Conservation (phyloP, 2,113 vertebrate species). For the Aphelocoma coerulescens region DNA sequence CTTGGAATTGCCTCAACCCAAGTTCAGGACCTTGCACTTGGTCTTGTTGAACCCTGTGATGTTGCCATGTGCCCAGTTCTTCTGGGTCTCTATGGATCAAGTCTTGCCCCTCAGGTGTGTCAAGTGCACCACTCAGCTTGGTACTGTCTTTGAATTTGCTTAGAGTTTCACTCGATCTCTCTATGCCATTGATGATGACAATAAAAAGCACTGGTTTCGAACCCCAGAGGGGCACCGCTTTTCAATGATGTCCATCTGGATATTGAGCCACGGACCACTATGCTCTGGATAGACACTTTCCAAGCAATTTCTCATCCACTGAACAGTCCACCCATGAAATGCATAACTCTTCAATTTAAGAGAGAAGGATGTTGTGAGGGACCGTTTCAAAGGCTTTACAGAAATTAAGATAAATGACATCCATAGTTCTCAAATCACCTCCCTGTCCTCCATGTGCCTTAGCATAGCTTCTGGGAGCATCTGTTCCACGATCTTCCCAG, state of each 20-base stretch:
- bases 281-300: background rate
- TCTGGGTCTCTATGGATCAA: background rate
- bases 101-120: background rate
- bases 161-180: background rate
- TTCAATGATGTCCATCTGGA: background rate
- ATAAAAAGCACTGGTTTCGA: background rate
- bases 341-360: background rate
- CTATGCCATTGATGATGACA: background rate
- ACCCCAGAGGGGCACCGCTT: background rate
- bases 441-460: background rate
- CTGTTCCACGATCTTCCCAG: background rate
- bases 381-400: background rate
- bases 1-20: background rate
- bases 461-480: background rate
- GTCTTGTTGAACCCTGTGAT: background rate
- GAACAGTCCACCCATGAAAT: background rate
- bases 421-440: background rate
- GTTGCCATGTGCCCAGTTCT: background rate
- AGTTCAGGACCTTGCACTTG: background rate
- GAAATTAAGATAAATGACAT: background rate
- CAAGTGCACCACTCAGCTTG: background rate
- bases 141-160: background rate
- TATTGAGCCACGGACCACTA: background rate
- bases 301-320: background rate
- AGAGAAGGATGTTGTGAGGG: background rate